Conservation (phyloP, 2,113 vertebrate species). For the Salvator merianae region DNA sequence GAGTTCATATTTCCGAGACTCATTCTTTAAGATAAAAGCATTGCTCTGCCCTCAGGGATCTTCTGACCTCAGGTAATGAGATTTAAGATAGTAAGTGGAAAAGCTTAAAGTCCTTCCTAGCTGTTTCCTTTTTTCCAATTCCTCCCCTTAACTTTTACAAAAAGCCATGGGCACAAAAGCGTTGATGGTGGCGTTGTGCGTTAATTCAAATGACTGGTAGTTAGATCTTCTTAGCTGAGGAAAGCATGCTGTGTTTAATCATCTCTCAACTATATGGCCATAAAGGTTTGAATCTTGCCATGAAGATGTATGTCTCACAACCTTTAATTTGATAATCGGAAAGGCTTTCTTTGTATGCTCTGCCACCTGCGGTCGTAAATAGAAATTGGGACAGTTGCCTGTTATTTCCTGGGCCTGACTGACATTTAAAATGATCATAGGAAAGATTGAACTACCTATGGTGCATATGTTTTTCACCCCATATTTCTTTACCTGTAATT, state of each 20-base stretch:
- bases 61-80: slow-evolving; percentile 27
- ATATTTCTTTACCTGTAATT: slow-evolving; percentile 56
- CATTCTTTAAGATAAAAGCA: slow-evolving; percentile 47
- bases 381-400: slow-evolving; percentile 64
- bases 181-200: slow-evolving; percentile 28
- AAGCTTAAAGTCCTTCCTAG: slow-evolving; percentile 25
- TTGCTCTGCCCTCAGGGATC: slow-evolving; percentile 26
- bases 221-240: slow-evolving; percentile 52
- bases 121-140: slow-evolving; percentile 22
- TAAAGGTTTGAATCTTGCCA: slow-evolving; percentile 67
- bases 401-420: slow-evolving; percentile 63
- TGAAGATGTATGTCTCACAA: slow-evolving; percentile 64
- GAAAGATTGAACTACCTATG: slow-evolving; percentile 49
- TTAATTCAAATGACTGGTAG: slow-evolving; percentile 56
- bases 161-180: slow-evolving; percentile 27
- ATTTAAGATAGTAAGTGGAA: slow-evolving; percentile 38
- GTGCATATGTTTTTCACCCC: slow-evolving; percentile 42
- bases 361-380: slow-evolving; percentile 66
- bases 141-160: slow-evolving; percentile 25
- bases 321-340: slow-evolving; percentile 67
- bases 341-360: slow-evolving; percentile 63
- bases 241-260: slow-evolving; percentile 67
- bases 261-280: slow-evolving; percentile 58
- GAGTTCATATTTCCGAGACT: slow-evolving; percentile 32
- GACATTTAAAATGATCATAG: slow-evolving; percentile 55